Base-by-base conservation (phyloP, 2,888 invertebrate species). In the Luffia ferchaultella region DNA sequence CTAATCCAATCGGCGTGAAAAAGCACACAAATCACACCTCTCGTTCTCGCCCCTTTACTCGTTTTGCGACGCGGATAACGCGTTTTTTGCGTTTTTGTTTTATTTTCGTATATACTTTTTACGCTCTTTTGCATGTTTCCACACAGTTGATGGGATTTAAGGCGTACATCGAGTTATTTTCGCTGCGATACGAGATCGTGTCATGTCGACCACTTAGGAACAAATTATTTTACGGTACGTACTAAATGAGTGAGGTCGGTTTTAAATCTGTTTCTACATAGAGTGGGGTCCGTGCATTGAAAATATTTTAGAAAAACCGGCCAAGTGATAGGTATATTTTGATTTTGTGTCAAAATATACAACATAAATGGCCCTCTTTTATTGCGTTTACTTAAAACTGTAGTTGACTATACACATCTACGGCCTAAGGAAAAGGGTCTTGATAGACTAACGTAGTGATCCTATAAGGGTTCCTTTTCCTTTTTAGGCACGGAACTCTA, bases 21-120 rank as follows among this genome's bases (percentile, higher is more conserved):
- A 76, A 70, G 70, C 70, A 73, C 68, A 78, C 77, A 79, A 77
- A 78, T 80, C 77, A 76, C 78, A 74, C 73, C 69, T 77, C 73
- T 72, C 70, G 61, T 65, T 68, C 62, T 59, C 56, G 48, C 54
- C 53, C 53, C 62, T 65, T 66, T 7, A 30, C 30, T 12, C 3
- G 30, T 30, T 30, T 30, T 12, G 30, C 30, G 12, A 30, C 30
- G 30, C 30, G 5, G 30, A 30, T 3, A 30, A 12, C 30, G 30
- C 30, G 30, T 30, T 12, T 30, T 3, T 3, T 3, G 30, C 12
- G 3, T 30, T 30, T 7, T 30, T 30, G 12, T 30, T 30, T 30
- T 30, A 7, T 30, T 30, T 30, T n/a, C n/a, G n/a, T n/a, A n/a
- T n/a, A n/a, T n/a, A n/a, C n/a, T n/a, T n/a, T n/a, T n/a, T n/a